Evolutionary conservation across 2,113 vertebrate genomes (phyloP), one percentile per base, ranked within the genome.

Genomic region (Cygnus buccinator): DNA sequence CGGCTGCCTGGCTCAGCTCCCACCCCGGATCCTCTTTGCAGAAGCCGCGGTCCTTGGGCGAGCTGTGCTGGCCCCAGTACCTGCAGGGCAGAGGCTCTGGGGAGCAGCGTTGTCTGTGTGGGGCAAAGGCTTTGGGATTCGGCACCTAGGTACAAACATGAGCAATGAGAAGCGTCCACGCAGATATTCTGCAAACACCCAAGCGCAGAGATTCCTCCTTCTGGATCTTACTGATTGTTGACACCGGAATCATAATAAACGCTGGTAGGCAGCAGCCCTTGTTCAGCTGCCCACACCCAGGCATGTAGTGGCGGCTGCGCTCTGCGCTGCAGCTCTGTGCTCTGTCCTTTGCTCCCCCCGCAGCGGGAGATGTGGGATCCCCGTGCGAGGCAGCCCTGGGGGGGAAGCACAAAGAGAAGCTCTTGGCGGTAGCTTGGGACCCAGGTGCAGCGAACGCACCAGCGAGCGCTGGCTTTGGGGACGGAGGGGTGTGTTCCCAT

Each of bases 291-390:
- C 50, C 15, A n/a, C n/a, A 19, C 14, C 9, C 26, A 39, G 29
- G 9, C 6, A 6, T 4, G 9, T 29, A n/a, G 23, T 13, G 25
- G 23, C 44, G 0, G 0, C 57, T 0, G 3, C 50, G 25, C 59
- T 74, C 55, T 66, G 18, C 23, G 18, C 21, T 55, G 18, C 52
- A 59, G 57, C 46, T 48, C 59, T 74, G 70, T 22, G 22, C 84
- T 91, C 63, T 50, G 25, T 50, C 73, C 29, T 73, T 72, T 72
- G 35, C 44, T n/a, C 13, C 3, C 13, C 63, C 31, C 48, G 57
- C 50, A 16, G n/a, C 35, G 66, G 41, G 41, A 48, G 15, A 26
- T 25, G 55, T 9, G 15, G 23, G 61, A 75, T 68, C 41, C 46
- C 39, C 26, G 19, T 26, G 80, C 1, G 7, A 33, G 1, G 3